Base-by-base conservation (phyloP, 2,888 invertebrate genomes). In the Drosophila rubida region DNA sequence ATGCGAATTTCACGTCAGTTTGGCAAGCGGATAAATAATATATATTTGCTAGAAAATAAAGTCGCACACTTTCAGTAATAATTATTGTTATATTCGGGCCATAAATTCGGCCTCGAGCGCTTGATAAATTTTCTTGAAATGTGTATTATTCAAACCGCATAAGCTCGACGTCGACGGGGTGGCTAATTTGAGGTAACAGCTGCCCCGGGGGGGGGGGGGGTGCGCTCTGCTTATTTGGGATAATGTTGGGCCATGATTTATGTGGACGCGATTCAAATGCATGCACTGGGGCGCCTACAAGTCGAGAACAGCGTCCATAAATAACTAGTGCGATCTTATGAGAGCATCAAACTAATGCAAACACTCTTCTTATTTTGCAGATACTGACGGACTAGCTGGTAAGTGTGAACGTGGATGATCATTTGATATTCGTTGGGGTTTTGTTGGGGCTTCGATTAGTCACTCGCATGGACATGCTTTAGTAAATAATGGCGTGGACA, bases 101-200 rank as follows among this genome's bases (percentile, higher is more conserved):
- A 62, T 67, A 54, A 46, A 66, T 49, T 49, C 58, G 32, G 14
- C 25, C 13, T 30, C 39, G 8, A 27, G 4, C 32, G 37, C 27
- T 61, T 63, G 22, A 44, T 35, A 51, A 61, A 58, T 65, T 41
- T 54, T 63, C 32, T 16, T 23, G 13, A n/a, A 39, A 42, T 55
- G 8, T 14, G 19, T 58, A 19, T 49, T 32, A 61, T 68, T 63
- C 53, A 35, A 39, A 44, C 16, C 23, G 22, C 27, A 7, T 44
- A 32, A 35, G 37, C 46, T 45, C 30, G 37, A 61, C 51, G 61
- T 45, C 30, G 37, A 61, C 51, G 61, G 65, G 50, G 35, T 46
- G 30, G 41, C 22, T 63, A 66, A 75, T 78, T 68, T 64, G 60
- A 63, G 50, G 72, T 78, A 80, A 75, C 69, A 70, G 82, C 82